phyloP scores from a whole-genome alignment of 2,797 vertebrate genomes.

The Sebastes oblongus region DNA sequence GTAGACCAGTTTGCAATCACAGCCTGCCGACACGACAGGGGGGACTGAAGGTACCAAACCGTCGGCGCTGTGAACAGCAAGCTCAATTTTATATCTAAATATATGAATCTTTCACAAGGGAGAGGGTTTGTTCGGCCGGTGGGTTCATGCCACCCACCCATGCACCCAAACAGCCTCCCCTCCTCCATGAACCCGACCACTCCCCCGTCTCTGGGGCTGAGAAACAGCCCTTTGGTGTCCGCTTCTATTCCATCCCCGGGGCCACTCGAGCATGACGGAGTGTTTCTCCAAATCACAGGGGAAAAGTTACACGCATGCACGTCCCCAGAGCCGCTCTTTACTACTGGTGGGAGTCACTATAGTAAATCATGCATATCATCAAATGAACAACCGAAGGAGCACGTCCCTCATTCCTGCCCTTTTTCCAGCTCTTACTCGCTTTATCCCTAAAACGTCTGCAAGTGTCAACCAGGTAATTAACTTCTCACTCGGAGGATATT shows the following conservation, averaged over 20 bases:
- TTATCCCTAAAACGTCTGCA: background rate
- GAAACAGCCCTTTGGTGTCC: conserved; percentile 57
- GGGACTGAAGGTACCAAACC: background rate
- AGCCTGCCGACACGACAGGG: background rate
- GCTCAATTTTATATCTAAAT: conserved; percentile 55
- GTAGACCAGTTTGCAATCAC: background rate
- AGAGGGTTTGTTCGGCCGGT: conserved; percentile 1
- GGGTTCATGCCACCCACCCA: conserved; percentile 39
- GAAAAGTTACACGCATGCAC: conserved; percentile 4
- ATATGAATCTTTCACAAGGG: conserved; percentile 72
- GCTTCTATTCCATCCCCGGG: conserved; percentile 62
- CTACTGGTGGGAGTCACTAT: background rate
- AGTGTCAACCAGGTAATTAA: background rate
- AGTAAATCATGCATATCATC: conserved; percentile 44
- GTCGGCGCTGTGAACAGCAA: conserved; percentile 24
- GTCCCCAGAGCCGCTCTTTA: conserved; percentile 26
- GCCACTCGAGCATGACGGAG: conserved; percentile 64
- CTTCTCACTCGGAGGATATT: background rate
- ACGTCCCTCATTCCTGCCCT: background rate
- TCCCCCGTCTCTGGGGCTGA: conserved; percentile 6
- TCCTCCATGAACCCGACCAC: background rate
- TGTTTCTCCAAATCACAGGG: conserved; percentile 41
- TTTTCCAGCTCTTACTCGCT: background rate
- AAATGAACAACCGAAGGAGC: background rate
- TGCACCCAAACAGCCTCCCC: conserved; percentile 4